Base-by-base conservation (phyloP, 2,113 vertebrate genomes). In the Ellobius talpinus region DNA sequence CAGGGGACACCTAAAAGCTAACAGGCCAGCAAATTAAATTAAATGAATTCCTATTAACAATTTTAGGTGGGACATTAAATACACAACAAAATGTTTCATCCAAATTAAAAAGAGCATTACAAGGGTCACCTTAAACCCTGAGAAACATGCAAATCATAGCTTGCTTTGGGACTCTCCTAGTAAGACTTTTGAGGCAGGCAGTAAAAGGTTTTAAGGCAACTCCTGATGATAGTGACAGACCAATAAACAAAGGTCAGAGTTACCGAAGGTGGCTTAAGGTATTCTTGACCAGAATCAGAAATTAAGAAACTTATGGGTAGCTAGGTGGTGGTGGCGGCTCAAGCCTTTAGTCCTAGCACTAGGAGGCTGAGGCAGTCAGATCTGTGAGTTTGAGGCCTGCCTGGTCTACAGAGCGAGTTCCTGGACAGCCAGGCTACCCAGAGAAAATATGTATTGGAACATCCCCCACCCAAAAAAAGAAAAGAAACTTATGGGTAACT, bases 291-390 rank as follows among this genome's bases (percentile, higher is more conserved):
- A 95, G 70, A 92, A 96, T 85, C 73, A 92, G 76, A 88, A 96
- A 90, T 90, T 84, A 95, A 89, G 89, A 95, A 97, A 96, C n/a
- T 50, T 93, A 96, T n/a, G 58, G 72, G 78, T 84, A 90, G n/a
- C 9, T 11, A 42, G 14, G n/a, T 73, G 19, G n/a, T 39, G 8
- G 23, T 42, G 0, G 19, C 21, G 39, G 55, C 55, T 17, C 21
- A 73, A 1, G 10, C 33, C 50, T 81, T 58, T 81, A 81, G 58
- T 39, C 78, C 50, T 36, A 81, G 52, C 52, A 81, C 11, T 26
- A 12, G 52, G 36, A 81, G 52, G 36, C 78, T 13, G 78, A 81
- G 50, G 21, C 36, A 81, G 52, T 17, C 3, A 14, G 19, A 81
- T 81, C 33, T 55, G 52, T 81, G 78, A 81, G 50, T n/a, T 58